Conservation (phyloP, 2,113 vertebrate genomes). For the Seriola dumerili region DNA sequence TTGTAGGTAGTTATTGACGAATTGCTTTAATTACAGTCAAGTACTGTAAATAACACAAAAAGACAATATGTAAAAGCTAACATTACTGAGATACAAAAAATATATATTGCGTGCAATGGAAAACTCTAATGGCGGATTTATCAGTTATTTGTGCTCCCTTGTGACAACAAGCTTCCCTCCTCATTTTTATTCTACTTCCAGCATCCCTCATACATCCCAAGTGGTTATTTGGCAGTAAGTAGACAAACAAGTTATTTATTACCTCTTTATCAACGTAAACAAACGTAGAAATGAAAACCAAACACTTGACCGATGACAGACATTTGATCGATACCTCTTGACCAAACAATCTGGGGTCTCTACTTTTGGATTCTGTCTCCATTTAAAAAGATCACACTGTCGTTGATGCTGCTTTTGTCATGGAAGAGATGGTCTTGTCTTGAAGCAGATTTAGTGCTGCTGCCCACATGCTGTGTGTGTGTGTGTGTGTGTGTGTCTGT, state of each 20-base stretch:
- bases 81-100: not conserved
- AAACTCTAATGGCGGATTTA: not conserved
- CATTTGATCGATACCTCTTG: constrained; percentile 51
- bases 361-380: constrained; percentile 28
- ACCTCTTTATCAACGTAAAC: constrained; percentile 48
- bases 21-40: not conserved
- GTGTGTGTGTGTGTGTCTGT: constrained; percentile 14
- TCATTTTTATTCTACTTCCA: constrained; percentile 25
- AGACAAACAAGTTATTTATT: constrained; percentile 59
- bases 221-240: constrained; percentile 35
- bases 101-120: not conserved
- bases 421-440: constrained; percentile 15
- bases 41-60: not conserved
- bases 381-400: constrained; percentile 24
- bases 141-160: not conserved
- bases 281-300: constrained; percentile 53
- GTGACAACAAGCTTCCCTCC: not conserved
- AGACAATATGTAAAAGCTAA: not conserved
- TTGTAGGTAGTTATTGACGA: not conserved
- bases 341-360: constrained; percentile 30
- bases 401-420: constrained; percentile 55
- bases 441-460: constrained; percentile 55
- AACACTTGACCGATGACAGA: constrained; percentile 48
- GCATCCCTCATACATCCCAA: constrained; percentile 12
- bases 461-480: not conserved